Base-by-base conservation (phyloP, 2,797 vertebrate genomes). In the Podarcis lilfordi region DNA sequence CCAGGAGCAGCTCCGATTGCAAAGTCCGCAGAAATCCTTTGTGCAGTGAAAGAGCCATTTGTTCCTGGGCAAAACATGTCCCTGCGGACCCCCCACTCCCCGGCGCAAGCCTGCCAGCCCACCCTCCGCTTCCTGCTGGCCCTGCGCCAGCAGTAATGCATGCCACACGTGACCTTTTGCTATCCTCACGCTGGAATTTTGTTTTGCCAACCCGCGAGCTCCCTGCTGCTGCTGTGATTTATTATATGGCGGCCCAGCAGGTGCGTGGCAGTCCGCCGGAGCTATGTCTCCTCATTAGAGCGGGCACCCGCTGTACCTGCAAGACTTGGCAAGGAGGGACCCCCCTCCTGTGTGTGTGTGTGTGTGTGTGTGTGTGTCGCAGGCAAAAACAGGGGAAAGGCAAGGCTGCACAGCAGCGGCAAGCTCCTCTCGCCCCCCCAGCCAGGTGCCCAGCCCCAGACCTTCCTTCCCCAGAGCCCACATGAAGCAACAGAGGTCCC, bases 221-320 rank as follows among this genome's bases (percentile, higher is more conserved):
- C 0, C 0, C 90, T 27, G 91, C 91, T 66, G 88, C 85, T 1
- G 1, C 2, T 0, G 80, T 92, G 90, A 94, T 92, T 92, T 88
- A 94, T 89, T n/a, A 81, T 0, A 13, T 86, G 29, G 90, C 21
- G 0, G 29, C 45, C 79, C 91, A 86, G 94, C 92, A 89, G 92
- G 93, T 90, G 95, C 92, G 93, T 80, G 10, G 88, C 0, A 6
- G 1, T 88, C 9, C 6, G 61, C 79, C 0, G 0, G 80, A 93
- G 94, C 92, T 25, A 87, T 91, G 93, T 94, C 93, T 94, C 64
- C 92, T 94, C 92, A 91, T 94, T 91, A 94, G 90, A 91, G 90
- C 0, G 27, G 80, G 0, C 4, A 6, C 1, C 0, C 0, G 50
- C 85, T 0, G 7, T 0, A 0, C 89, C 91, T 0, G 61, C 2